These are phyloP conservation scores for Probosciger aterrimus DNA, from an alignment of 2,113 vertebrate species.

Conservation along the genomic window DNA sequence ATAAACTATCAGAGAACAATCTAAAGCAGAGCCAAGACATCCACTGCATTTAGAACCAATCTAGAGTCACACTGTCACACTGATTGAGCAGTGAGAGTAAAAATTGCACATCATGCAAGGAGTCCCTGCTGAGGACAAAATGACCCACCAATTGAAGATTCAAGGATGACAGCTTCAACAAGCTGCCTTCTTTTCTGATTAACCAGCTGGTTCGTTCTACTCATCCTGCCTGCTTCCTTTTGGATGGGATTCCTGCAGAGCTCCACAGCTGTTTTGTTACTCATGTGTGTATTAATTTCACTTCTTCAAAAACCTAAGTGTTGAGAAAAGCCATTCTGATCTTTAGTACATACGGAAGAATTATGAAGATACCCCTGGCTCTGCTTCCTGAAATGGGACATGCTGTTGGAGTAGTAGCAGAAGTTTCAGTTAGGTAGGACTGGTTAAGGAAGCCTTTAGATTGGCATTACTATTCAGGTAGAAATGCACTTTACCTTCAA, in stretches of 20 bases:
- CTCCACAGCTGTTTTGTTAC: constrained; percentile 46
- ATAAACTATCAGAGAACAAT: constrained; percentile 1
- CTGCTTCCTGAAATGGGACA: neutral
- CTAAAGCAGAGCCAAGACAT: constrained; percentile 40
- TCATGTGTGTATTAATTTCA: constrained; percentile 50
- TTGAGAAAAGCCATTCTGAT: constrained; percentile 21
- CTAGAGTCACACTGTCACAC: constrained; percentile 1
- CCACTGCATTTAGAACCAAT: constrained; percentile 23
- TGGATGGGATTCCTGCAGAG: constrained; percentile 65
- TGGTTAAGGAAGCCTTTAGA: neutral
- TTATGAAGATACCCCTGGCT: neutral
- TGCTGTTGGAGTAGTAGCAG: neutral
- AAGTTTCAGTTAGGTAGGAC: neutral
- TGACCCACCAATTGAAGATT: constrained; percentile 60
- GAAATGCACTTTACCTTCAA: neutral
- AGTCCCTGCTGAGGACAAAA: constrained; percentile 68
- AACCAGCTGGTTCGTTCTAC: constrained; percentile 40
- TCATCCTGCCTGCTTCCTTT: constrained; percentile 16
- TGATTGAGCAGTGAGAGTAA: constrained; percentile 49
- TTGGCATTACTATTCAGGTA: neutral
- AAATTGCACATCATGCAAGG: constrained; percentile 57
- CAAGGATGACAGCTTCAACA: constrained; percentile 45
- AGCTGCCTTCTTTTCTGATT: constrained; percentile 59
- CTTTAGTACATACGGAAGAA: neutral
- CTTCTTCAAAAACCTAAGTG: neutral